Percentiles rank a stretch among this genome's conserved stretches.
Conservation (phyloP, 2,797 vertebrate species). For the Salarias fasciatus region DNA sequence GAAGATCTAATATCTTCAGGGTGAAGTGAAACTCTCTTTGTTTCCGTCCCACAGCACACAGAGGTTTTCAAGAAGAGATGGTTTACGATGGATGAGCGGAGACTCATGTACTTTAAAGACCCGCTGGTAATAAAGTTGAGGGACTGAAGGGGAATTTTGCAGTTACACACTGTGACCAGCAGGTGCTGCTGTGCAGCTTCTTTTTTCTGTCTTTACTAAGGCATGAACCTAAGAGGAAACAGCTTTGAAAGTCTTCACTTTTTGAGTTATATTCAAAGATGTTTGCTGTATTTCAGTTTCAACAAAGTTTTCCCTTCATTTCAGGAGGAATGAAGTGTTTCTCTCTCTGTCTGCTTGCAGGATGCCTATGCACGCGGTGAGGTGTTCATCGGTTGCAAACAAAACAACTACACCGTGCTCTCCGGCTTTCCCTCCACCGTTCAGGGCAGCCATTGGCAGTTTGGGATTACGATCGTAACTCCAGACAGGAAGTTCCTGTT, state of each 20-base stretch:
- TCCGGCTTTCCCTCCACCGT: constrained; percentile 84
- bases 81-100: constrained; percentile 97
- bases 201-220: not conserved
- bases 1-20: too few species aligned
- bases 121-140: constrained; percentile 86
- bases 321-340: not conserved
- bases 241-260: too few species aligned
- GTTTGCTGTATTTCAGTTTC: not conserved
- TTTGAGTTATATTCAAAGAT: too few species aligned
- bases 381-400: constrained; percentile 91
- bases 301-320: not conserved
- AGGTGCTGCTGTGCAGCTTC: constrained; percentile 21
- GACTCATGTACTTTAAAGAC: constrained; percentile 98
- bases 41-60: constrained; percentile 85
- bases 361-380: constrained; percentile 96
- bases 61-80: constrained; percentile 97
- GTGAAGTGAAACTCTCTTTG: not conserved
- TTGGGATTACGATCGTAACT: constrained; percentile 93
- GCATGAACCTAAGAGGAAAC: too few species aligned
- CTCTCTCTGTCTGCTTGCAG: constrained; percentile 67
- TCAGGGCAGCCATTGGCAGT: constrained; percentile 91
- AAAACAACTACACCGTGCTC: constrained; percentile 88
- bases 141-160: not conserved
- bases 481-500: constrained; percentile 94
- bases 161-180: constrained; percentile 7